phyloP scores from a whole-genome alignment of 2,113 vertebrate species.

The Malurus alboscapulatus region DNA sequence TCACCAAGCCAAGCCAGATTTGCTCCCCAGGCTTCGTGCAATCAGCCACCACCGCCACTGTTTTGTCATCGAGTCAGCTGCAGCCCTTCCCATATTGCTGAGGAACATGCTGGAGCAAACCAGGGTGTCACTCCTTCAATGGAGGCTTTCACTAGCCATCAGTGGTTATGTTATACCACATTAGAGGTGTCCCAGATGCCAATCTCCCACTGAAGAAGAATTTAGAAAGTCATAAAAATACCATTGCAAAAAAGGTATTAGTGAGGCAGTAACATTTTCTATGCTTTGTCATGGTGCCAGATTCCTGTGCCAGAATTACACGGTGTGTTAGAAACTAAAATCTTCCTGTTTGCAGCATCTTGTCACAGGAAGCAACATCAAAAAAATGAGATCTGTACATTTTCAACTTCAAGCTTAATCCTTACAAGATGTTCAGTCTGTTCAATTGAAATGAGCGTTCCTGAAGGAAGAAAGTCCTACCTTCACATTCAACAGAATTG shows the following conservation, averaged over 20 bases:
- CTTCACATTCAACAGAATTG: background rate
- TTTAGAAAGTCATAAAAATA: background rate
- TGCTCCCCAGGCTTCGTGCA: slow-evolving; percentile 17
- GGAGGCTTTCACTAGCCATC: background rate
- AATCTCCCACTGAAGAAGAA: background rate
- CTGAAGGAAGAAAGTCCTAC: background rate
- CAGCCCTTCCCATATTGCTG: background rate
- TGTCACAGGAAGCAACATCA: background rate
- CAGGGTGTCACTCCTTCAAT: background rate
- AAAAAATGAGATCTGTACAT: background rate
- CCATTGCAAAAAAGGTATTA: background rate
- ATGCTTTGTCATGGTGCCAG: background rate
- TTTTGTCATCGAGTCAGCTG: slow-evolving; percentile 46
- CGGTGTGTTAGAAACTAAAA: background rate
- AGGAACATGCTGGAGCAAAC: background rate
- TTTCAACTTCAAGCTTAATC: background rate
- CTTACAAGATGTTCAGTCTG: background rate
- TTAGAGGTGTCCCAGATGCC: background rate
- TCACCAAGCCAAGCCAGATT: slow-evolving; percentile 2
- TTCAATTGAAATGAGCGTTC: background rate
- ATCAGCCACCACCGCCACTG: background rate
- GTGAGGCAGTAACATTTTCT: background rate
- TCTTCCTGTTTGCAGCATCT: background rate
- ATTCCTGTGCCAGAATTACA: background rate
- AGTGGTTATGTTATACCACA: background rate